Evolutionary conservation across 2,113 vertebrate genomes (phyloP).

Genomic region (Coptodon rendalli): DNA sequence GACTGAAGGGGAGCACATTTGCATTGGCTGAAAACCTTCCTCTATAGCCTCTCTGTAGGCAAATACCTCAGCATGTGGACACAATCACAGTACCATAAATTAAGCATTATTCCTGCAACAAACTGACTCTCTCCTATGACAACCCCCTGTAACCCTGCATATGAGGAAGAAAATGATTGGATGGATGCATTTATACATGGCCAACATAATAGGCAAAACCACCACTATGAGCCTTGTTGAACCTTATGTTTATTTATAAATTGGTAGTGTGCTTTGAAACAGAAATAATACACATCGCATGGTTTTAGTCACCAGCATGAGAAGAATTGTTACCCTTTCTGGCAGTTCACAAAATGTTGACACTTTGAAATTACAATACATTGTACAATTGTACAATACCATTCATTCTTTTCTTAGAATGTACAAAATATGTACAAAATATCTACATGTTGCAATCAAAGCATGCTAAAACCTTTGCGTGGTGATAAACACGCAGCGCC

Average conservation of each 20-base stretch:
- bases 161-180: neutral
- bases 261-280: neutral
- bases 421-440: neutral
- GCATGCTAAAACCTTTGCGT: neutral
- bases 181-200: neutral
- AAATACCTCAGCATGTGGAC: neutral
- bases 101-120: neutral
- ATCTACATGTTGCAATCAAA: neutral
- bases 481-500: fast-evolving
- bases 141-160: neutral
- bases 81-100: neutral
- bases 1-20: neutral
- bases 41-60: neutral
- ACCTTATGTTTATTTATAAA: neutral
- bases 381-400: neutral
- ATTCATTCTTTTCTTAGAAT: neutral
- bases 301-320: neutral
- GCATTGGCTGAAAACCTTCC: neutral
- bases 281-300: neutral
- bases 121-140: neutral
- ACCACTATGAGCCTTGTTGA: neutral
- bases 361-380: neutral
- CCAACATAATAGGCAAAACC: neutral
- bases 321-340: neutral
- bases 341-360: neutral